Conservation (phyloP, 2,113 vertebrate genomes). For the Noturus placidus region DNA sequence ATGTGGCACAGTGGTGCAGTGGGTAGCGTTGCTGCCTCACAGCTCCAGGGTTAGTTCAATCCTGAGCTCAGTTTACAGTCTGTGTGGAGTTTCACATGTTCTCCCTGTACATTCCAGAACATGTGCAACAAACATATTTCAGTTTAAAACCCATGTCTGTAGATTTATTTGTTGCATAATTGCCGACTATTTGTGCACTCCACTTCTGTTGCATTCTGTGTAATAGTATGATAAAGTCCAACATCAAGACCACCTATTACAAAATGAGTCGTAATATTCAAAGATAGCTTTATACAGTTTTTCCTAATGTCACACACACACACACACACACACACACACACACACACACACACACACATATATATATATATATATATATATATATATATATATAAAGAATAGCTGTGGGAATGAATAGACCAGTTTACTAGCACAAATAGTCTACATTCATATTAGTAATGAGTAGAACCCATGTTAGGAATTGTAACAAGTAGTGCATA, state of each 20-base stretch:
- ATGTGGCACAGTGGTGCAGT: not conserved
- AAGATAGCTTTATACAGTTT: not conserved
- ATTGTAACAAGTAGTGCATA: not conserved
- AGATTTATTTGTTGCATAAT: not conserved
- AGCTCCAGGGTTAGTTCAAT: not conserved
- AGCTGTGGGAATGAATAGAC: not conserved
- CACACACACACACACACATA: too few relatives aligned
- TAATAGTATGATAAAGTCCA: not conserved
- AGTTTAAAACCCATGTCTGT: not conserved
- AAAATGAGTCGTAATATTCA: not conserved
- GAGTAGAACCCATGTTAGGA: not conserved
- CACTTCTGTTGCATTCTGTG: not conserved
- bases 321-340: too few relatives aligned
- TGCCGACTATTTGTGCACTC: not conserved
- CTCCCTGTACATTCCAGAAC: not conserved
- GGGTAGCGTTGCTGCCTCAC: not conserved
- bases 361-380: too few relatives aligned
- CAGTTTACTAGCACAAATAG: not conserved
- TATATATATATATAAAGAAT: too few relatives aligned
- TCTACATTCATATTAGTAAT: not conserved
- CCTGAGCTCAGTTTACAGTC: not conserved
- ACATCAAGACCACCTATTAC: not conserved
- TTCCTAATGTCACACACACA: too few relatives aligned
- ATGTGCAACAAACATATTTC: not conserved
- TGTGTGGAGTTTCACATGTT: not conserved